These are phyloP conservation scores for Alectoris magna DNA, from an alignment of 2,797 vertebrate species.

Conservation along the genomic window DNA sequence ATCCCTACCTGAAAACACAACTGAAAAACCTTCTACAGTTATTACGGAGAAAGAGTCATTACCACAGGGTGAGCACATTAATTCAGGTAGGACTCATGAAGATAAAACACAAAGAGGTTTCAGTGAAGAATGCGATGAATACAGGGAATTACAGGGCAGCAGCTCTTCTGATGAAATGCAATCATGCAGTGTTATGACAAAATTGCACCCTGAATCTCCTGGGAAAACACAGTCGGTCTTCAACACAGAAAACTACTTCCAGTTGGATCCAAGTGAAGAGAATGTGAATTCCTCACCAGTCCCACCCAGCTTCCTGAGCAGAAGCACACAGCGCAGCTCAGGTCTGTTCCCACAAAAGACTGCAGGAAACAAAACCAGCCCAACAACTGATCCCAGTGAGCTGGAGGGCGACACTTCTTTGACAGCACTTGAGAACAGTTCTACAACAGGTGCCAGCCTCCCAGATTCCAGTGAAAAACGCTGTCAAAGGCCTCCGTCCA, in stretches of 20 bases:
- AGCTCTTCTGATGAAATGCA: background rate
- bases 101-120: background rate
- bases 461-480: background rate
- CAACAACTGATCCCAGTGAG: background rate
- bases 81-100: background rate
- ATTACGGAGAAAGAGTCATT: background rate
- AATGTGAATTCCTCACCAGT: background rate
- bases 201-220: background rate
- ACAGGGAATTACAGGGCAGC: background rate
- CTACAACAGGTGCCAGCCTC: background rate
- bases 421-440: background rate
- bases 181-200: background rate
- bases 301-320: background rate
- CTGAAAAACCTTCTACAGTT: background rate
- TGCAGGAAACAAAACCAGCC: background rate
- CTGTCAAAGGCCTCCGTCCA: background rate
- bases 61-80: background rate
- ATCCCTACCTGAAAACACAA: background rate
- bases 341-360: background rate
- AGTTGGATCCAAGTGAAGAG: background rate
- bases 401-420: background rate
- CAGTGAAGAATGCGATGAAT: background rate
- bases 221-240: background rate
- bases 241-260: background rate
- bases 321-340: background rate